Evolutionary conservation across 2,888 invertebrate genomes (phyloP), one percentile per base, ranked within the genome.

Genomic region (Callosobruchus maculatus): DNA sequence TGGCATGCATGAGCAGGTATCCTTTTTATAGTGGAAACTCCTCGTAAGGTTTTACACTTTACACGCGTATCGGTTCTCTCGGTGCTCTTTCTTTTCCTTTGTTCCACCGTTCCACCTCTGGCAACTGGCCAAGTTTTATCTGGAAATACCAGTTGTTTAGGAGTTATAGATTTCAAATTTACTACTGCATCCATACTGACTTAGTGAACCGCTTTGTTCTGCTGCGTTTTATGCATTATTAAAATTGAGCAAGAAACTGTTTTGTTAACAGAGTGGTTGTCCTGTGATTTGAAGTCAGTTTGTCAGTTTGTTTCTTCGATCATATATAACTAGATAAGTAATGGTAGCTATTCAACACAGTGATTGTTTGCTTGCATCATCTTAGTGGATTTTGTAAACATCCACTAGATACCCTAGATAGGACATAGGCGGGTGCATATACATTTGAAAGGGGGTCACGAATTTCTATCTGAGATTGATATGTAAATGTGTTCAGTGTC

Each of bases 121-220:
- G 75, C 75, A 75, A 75, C 74, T 75, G 73, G 72, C 75, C 75
- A 75, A 75, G 68, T 75, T 75, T 75, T 75, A 75, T 75, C 75
- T 74, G 74, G 67, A 74, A 74, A 74, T 72, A 72, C 75, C 72
- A 71, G 72, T 75, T 73, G 74, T 73, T 75, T 73, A 68, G 73
- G 72, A 75, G 73, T 73, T 75, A 73, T 71, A 67, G 73, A 74
- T 75, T 71, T 66, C 22, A 71, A 75, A 75, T 75, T 75, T 75
- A 75, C 73, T 72, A 31, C 74, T 31, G 69, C 73, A 74, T 67
- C 49, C 73, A 73, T 71, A 74, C 75, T 71, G 72, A 75, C 72
- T 75, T 31, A 66, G 69, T 74, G 72, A 74, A 74, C 74, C 71
- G 67, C 71, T 75, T 75, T 74, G 66, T 74, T 49, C 49, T 49